Evolutionary conservation across 1,140 invertebrate species (phyloP).

Genomic region (Pseudomyrmex gracilis): DNA sequence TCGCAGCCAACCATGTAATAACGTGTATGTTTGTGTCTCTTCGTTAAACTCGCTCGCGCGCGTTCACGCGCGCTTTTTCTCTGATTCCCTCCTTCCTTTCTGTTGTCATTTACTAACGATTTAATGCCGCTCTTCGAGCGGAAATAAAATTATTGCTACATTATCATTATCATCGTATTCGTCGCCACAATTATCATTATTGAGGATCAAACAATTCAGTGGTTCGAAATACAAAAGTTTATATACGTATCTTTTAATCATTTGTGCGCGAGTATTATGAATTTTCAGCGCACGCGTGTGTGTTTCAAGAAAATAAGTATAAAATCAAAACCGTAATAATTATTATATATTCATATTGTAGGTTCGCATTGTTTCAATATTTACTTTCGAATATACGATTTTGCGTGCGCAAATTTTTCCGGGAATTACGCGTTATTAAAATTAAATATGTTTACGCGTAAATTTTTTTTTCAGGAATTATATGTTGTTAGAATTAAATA

Average conservation of each 20-base stretch:
- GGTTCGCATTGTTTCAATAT: no score
- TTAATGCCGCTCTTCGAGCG: constrained; percentile 61
- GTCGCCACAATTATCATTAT: constrained; percentile 40
- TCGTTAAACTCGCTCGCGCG: constrained; percentile 51
- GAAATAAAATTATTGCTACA: constrained; percentile 66
- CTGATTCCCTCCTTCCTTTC: background rate
- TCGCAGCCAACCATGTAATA: constrained; percentile 63
- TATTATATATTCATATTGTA: background rate
- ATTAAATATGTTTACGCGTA: no score
- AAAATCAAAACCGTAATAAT: constrained; percentile 23
- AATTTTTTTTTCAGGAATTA: no score
- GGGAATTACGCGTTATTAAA: no score
- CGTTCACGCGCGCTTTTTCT: constrained; percentile 16
- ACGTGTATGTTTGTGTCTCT: constrained; percentile 48
- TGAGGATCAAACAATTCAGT: constrained; percentile 31
- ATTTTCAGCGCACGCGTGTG: no score
- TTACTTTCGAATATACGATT: no score
- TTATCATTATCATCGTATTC: constrained; percentile 56
- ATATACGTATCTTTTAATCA: constrained; percentile 20
- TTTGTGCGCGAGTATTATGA: no score
- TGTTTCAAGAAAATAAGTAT: constrained; percentile 29
- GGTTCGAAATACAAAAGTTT: constrained; percentile 42
- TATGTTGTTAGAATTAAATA: no score
- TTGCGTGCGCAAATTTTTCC: no score
- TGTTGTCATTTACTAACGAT: constrained; percentile 69